Conservation (phyloP, 2,797 vertebrate species). For the Atherinosoma microstoma region DNA sequence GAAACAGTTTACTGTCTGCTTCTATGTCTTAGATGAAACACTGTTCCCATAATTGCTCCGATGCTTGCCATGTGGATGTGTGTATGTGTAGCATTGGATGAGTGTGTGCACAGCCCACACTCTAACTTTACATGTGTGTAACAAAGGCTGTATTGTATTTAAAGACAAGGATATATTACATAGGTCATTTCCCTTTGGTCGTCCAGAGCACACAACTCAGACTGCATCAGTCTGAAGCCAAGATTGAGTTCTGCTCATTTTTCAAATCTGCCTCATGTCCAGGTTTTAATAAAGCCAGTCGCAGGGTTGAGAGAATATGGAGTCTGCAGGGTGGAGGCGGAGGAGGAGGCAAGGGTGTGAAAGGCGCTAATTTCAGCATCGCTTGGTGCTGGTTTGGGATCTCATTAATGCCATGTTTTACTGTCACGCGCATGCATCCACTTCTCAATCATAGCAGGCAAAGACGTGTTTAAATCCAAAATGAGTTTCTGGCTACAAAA, state of each 20-base stretch:
- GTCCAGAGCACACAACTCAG: constrained; percentile 33
- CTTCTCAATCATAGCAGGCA: constrained; percentile 80
- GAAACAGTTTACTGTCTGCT: constrained; percentile 39
- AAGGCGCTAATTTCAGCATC: constrained; percentile 71
- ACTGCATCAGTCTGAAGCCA: constrained; percentile 50
- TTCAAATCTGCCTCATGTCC: constrained; percentile 71
- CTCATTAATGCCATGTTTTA: constrained; percentile 83
- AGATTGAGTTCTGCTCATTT: constrained; percentile 77
- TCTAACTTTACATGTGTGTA: constrained; percentile 50
- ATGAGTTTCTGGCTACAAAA: constrained; percentile 79
- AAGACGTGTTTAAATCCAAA: constrained; percentile 83
- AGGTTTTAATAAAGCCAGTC: constrained; percentile 79
- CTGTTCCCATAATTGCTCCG: constrained; percentile 52
- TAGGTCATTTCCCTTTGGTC: constrained; percentile 63
- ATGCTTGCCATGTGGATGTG: constrained; percentile 38
- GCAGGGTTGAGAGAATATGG: constrained; percentile 62
- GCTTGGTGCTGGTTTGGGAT: constrained; percentile 69
- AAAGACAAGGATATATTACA: constrained; percentile 65
- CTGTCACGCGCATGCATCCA: constrained; percentile 76
- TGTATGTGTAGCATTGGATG: constrained; percentile 29
- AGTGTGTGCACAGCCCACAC: constrained; percentile 27
- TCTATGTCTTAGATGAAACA: constrained; percentile 44
- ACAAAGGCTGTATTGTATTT: constrained; percentile 54
- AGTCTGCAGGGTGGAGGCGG: constrained; percentile 40
- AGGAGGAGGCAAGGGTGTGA: constrained; percentile 33